phyloP scores from a whole-genome alignment of 2,888 invertebrate species.

The Kryphioiulus occultus region DNA sequence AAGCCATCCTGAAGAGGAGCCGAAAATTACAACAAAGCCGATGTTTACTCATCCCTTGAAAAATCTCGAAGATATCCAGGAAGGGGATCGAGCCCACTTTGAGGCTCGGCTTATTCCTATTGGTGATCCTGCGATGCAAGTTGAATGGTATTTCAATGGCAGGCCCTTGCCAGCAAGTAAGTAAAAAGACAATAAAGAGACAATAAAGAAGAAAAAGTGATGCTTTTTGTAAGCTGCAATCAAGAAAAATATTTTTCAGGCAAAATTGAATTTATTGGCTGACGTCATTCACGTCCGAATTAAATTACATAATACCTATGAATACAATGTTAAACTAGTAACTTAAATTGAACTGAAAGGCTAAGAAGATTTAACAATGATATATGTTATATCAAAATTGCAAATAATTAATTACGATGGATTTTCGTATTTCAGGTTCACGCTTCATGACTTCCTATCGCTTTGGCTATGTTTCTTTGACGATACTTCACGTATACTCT shows the following conservation, averaged over 20 bases:
- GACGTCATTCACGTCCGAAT: no score
- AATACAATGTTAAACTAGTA: no score
- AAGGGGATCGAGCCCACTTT: conserved; percentile 94
- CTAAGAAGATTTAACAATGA: no score
- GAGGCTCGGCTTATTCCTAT: conserved; percentile 97
- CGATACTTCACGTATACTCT: conserved; percentile 83
- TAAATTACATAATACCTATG: no score
- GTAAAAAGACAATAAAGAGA: no score
- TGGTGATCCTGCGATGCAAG: conserved; percentile 94
- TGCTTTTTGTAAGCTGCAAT: no score
- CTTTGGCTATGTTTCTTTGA: conserved; percentile 96
- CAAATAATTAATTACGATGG: background rate
- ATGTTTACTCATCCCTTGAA: conserved; percentile 88
- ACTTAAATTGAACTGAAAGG: no score
- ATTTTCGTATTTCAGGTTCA: conserved; percentile 74
- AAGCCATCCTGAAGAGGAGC: conserved; percentile 82
- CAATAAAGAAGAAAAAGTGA: no score
- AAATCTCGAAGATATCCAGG: conserved; percentile 77
- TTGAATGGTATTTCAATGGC: conserved; percentile 95
- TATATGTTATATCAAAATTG: background rate
- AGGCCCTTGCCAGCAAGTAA: conserved; percentile 87
- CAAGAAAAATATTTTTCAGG: no score
- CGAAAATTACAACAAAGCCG: conserved; percentile 84
- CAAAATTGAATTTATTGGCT: no score
- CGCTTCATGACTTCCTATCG: conserved; percentile 94